Evolutionary conservation across 2,888 invertebrate genomes (phyloP), one percentile per base, ranked within the genome.

Genomic region (Molorchus minor): DNA sequence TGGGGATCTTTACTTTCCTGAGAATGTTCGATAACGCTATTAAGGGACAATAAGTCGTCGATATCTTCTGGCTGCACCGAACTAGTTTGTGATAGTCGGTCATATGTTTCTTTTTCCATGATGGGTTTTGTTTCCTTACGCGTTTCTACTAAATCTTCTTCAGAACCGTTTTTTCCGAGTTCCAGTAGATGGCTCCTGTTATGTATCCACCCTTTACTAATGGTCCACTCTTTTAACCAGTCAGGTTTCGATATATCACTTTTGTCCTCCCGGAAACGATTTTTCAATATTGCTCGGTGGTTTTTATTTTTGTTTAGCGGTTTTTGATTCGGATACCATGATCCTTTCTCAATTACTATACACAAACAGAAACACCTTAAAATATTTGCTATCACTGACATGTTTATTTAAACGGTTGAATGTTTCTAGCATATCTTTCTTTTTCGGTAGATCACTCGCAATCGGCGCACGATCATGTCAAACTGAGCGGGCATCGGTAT

Each of bases 131-230:
- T 49, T 56, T 38, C 36, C 25, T 35, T 8, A 3, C 36, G 7
- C 47, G 29, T 56, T n/a, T n/a, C n/a, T 40, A 33, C 45, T 49
- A 40, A 10, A 19, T 25, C 44, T 16, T 33, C 54, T 53, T 3
- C 70, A n/a, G 36, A 44, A 38, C 41, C 49, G 21, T 54, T 47
- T 2, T 29, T 19, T 10, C 60, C 75, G 20, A 79, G 63, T 33
- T 71, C 71, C 13, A 80, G 64, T 61, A 80, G 67, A 67, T 79
- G 79, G 7, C 76, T 76, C 46, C 77, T 70, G 61, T 80, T 80
- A 57, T 80, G 80, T 58, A 80, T 77, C 81, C 81, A 81, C 1
- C 80, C 81, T 61, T 81, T 81, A 55, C 80, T 80, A n/a, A 81
- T 80, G 0, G 81, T 81, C 81, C 81, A 81, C 63, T 81, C 80